Conservation (phyloP, 2,113 vertebrate species). For the Cairina moschata region DNA sequence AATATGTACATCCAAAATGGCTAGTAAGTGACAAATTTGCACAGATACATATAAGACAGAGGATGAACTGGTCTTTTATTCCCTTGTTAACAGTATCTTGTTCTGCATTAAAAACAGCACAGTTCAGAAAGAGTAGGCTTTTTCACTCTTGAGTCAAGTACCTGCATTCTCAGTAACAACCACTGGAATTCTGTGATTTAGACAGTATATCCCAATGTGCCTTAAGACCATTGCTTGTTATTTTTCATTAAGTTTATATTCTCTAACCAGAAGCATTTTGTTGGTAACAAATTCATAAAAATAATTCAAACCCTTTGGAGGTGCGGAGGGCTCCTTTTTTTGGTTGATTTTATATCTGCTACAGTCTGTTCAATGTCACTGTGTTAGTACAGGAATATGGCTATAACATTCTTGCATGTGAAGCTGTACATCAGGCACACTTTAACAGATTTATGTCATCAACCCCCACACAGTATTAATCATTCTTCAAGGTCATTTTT, state of each 20-base stretch:
- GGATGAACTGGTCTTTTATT: not conserved
- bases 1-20: not conserved
- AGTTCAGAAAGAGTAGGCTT: not conserved
- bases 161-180: not conserved
- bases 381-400: slow-evolving; percentile 62
- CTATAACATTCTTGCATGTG: slow-evolving; percentile 70
- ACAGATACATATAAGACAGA: not conserved
- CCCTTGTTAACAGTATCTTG: not conserved
- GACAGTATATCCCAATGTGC: not conserved
- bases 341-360: slow-evolving; percentile 67
- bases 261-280: slow-evolving; percentile 16
- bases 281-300: slow-evolving; percentile 62
- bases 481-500: slow-evolving; percentile 73
- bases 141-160: not conserved
- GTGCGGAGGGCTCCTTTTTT: not conserved
- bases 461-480: slow-evolving; percentile 72
- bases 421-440: slow-evolving; percentile 66
- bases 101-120: not conserved
- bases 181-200: not conserved
- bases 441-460: slow-evolving; percentile 79
- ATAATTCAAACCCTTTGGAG: slow-evolving; percentile 31
- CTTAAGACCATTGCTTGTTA: not conserved
- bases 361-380: slow-evolving; percentile 76
- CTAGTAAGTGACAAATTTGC: not conserved
- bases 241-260: slow-evolving; percentile 13